phyloP scores from a whole-genome alignment of 2,888 invertebrate genomes.

The Drosophila robusta region DNA sequence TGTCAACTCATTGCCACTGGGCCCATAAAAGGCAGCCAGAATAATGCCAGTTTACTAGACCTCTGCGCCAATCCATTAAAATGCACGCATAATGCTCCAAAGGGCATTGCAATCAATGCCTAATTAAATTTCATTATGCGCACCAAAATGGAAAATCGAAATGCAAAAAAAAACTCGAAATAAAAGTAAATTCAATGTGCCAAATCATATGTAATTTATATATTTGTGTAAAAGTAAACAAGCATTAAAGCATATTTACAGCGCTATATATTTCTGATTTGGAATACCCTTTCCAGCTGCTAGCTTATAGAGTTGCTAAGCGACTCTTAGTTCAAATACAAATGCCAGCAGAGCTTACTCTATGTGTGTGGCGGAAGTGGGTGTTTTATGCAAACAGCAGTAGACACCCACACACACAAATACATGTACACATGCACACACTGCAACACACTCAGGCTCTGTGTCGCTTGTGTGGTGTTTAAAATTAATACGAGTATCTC shows the following conservation, averaged over 20 bases:
- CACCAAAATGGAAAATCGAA: conserved; percentile 46
- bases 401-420: conserved; percentile 5
- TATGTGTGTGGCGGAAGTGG: conserved; percentile 26
- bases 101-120: conserved; percentile 48
- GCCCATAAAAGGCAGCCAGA: conserved; percentile 29
- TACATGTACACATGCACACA: conserved; percentile 2
- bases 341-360: conserved; percentile 33
- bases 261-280: conserved; percentile 42
- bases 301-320: conserved; percentile 20
- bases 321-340: conserved; percentile 37
- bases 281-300: conserved; percentile 31
- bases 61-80: conserved; percentile 27
- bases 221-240: conserved; percentile 13
- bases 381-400: conserved; percentile 44
- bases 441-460: conserved; percentile 10
- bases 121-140: conserved; percentile 65
- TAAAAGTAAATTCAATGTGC: conserved; percentile 24
- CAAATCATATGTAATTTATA: conserved; percentile 3
- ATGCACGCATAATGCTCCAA: conserved; percentile 22
- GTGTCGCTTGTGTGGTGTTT: conserved; percentile 43
- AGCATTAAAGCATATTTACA: conserved; percentile 47
- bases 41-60: conserved; percentile 23
- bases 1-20: conserved; percentile 34
- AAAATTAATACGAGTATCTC: conserved; percentile 69
- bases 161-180: conserved; percentile 2